Percentiles rank a stretch among this genome's conserved stretches.
Evolutionary conservation across 2,113 vertebrate species (phyloP).

Genomic region (Turnix velox): DNA sequence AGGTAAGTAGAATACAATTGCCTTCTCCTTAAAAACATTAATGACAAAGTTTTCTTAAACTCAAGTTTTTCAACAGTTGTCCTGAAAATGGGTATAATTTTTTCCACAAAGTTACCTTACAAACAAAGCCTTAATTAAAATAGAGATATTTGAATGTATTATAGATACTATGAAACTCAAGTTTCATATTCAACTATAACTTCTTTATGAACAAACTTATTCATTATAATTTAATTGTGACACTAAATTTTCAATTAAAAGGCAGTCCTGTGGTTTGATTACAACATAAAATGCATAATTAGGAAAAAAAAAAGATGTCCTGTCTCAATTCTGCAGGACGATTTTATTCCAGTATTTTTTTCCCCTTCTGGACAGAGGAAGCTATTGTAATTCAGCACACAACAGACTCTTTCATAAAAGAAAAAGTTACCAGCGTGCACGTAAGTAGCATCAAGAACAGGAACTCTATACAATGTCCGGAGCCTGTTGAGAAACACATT

Average conservation of each 20-base stretch:
- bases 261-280: not conserved
- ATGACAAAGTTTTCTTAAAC: not conserved
- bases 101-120: not conserved
- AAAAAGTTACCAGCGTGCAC: conserved; percentile 33
- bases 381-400: conserved; percentile 43
- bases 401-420: conserved; percentile 58
- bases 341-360: conserved; percentile 42
- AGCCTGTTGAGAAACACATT: conserved; percentile 35
- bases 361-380: conserved; percentile 49
- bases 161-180: not conserved
- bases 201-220: not conserved
- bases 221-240: not conserved
- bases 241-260: not conserved
- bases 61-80: not conserved
- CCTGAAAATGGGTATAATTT: not conserved
- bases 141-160: not conserved
- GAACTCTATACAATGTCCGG: conserved; percentile 32
- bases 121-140: not conserved
- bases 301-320: conserved; percentile 44
- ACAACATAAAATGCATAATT: conserved; percentile 19
- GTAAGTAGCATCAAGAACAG: conserved; percentile 40
- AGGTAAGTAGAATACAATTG: not conserved
- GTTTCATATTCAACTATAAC: not conserved
- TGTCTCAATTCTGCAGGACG: conserved; percentile 25
- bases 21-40: not conserved